Conservation (phyloP, 2,888 invertebrate species). For the Odontomyia ornata region DNA sequence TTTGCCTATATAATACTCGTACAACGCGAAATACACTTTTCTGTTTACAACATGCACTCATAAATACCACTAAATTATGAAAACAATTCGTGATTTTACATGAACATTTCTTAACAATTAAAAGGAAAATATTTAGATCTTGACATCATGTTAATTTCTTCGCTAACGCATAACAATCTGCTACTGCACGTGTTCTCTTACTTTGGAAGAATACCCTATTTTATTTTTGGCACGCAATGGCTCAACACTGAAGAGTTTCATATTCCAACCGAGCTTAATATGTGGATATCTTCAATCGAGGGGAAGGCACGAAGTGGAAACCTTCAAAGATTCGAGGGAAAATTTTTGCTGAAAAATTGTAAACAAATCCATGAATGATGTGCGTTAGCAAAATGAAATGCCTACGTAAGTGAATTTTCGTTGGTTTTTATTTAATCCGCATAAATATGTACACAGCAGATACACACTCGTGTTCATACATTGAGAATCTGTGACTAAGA, state of each 20-base stretch:
- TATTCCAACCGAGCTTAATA: background rate
- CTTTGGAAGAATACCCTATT: background rate
- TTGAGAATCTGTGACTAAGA: background rate
- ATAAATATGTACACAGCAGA: background rate
- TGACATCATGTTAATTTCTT: conserved; percentile 4
- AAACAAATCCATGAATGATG: conserved; percentile 10
- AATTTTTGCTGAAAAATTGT: background rate
- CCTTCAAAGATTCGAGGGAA: background rate
- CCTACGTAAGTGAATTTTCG: background rate
- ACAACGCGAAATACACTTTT: no score
- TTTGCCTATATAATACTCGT: no score
- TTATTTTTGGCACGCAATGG: background rate
- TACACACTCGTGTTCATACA: background rate
- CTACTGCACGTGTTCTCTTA: background rate
- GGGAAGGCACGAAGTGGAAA: background rate
- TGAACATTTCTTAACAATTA: background rate
- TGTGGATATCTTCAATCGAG: background rate
- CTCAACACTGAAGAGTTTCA: background rate
- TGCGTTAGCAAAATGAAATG: background rate
- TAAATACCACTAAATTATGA: background rate
- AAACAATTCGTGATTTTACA: background rate
- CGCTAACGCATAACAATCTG: background rate
- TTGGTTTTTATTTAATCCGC: background rate
- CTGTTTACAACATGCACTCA: background rate
- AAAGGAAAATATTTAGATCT: background rate